Conservation (phyloP, 2,888 invertebrate genomes). For the Parthenolecanium corni region DNA sequence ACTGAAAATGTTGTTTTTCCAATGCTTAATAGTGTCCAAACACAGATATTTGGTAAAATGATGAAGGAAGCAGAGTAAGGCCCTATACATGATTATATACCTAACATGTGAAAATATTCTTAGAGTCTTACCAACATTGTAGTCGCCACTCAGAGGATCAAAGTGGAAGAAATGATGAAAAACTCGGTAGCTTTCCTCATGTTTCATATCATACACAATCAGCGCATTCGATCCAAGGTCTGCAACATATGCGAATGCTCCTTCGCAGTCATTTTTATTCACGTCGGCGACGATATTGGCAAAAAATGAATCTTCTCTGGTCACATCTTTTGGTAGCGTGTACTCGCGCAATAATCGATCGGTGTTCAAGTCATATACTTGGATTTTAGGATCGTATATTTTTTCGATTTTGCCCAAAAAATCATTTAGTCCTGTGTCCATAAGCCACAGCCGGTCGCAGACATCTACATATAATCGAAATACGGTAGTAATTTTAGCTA, state of each 20-base stretch:
- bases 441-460: slow-evolving; percentile 65
- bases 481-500: slow-evolving; percentile 47
- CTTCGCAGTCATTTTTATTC: slow-evolving; percentile 54
- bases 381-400: slow-evolving; percentile 49
- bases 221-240: slow-evolving; percentile 59
- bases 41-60: too few relatives aligned
- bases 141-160: slow-evolving; percentile 61
- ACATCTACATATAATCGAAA: slow-evolving; percentile 61
- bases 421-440: slow-evolving; percentile 69
- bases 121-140: slow-evolving; percentile 53
- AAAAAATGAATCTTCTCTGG: slow-evolving; percentile 60
- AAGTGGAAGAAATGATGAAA: slow-evolving; percentile 63
- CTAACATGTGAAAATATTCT: too few relatives aligned
- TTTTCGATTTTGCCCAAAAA: slow-evolving; percentile 46
- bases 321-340: slow-evolving; percentile 52
- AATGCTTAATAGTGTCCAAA: too few relatives aligned
- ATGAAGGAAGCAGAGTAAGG: too few relatives aligned
- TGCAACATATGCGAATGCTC: slow-evolving; percentile 65
- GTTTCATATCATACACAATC: slow-evolving; percentile 61
- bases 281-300: slow-evolving; percentile 68
- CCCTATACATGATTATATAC: too few relatives aligned
- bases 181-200: slow-evolving; percentile 65
- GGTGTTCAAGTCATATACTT: slow-evolving; percentile 63
- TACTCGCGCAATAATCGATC: slow-evolving; percentile 58
- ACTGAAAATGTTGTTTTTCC: too few relatives aligned